phyloP scores from a whole-genome alignment of 2,797 vertebrate species.

The Sciaenops ocellatus region DNA sequence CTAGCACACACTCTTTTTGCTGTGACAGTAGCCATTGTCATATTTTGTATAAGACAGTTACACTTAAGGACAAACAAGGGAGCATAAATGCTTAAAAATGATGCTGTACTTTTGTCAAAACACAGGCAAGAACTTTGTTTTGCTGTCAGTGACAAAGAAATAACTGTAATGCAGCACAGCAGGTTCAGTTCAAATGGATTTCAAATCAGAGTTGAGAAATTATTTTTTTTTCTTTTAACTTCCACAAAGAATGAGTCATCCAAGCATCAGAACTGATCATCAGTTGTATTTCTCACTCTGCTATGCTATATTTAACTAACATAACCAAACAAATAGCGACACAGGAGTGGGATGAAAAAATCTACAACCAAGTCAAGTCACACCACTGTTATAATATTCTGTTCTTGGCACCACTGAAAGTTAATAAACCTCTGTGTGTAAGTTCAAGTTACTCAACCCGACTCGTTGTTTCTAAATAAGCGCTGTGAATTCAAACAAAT shows the following conservation, averaged over 20 bases:
- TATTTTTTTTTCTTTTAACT: background rate
- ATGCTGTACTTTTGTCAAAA: no score
- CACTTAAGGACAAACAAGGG: no score
- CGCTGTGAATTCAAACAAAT: conserved; percentile 4
- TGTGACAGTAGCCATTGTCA: no score
- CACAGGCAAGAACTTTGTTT: no score
- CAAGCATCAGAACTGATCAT: background rate
- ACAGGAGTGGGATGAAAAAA: background rate
- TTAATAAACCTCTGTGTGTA: background rate
- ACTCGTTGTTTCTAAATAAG: background rate
- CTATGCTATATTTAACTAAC: background rate
- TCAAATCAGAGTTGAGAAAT: background rate
- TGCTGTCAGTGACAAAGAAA: no score
- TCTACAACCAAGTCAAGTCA: background rate
- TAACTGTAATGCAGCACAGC: no score
- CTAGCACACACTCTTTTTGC: background rate
- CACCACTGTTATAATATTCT: no score
- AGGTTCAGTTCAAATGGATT: background rate
- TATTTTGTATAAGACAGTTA: no score
- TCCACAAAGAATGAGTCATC: background rate
- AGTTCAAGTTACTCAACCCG: background rate
- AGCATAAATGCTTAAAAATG: no score
- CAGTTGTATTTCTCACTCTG: background rate
- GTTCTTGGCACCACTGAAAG: background rate
- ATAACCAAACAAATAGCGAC: background rate